Base-by-base conservation (phyloP, 1,140 invertebrate species). In the Drosophila pseudoananassae region DNA sequence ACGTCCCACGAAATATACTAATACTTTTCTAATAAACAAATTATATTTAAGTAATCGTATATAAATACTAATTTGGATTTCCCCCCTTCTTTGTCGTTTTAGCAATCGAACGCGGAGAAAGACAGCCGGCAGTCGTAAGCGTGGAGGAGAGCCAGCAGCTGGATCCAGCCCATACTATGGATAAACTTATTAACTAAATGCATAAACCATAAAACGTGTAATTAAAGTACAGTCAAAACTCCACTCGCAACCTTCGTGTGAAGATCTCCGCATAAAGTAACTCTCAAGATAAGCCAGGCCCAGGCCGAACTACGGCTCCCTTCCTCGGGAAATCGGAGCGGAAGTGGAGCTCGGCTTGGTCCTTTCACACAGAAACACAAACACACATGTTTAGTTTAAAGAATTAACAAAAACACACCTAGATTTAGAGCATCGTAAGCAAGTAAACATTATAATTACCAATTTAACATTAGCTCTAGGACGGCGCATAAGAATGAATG, bases 201-300 rank as follows among this genome's bases (percentile, higher is more conserved):
- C 70, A 73, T 73, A 59, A 59, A 36, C 20, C 36, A 49, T 59
- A 59, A 25, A 25, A 57, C 43, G 43, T 31, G 43, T 31, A 73
- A 53, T 73, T 61, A 60, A 54, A 80, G 80, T 85, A 84, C 82
- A 85, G 81, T 85, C 81, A 85, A 43, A 43, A 87, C 81, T 87
- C 70, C 81, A 83, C 80, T 79, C 80, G 71, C 72, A 85, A 82
- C 82, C 72, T 75, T 82, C 78, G 81, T 87, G 81, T 85, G 81
- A 87, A 85, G 81, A 85, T 85, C 81, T 85, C 81, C 82, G 59
- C 77, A 77, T 78, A 69, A 47, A 66, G 49, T 55, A 49, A 69
- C 66, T 69, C 66, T 69, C 66, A 68, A 69, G 51, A 75, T 46
- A 71, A 61, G 64, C 25, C 36, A 23, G 64, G 47, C 12, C 45